These are phyloP conservation scores for Stegophylla sp. DNA, from an alignment of 2,888 invertebrate species.

Conservation along the genomic window DNA sequence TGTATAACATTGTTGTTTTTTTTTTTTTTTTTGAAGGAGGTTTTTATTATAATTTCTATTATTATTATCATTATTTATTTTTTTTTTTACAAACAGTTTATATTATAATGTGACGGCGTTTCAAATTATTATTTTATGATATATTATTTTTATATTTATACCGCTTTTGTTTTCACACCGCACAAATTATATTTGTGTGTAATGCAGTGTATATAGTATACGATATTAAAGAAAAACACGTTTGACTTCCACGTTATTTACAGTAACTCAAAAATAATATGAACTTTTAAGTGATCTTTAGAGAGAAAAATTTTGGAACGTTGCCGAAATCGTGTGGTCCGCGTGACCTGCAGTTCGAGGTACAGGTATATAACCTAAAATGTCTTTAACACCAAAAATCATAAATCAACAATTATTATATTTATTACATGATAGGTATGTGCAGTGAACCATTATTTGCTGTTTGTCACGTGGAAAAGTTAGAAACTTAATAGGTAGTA, in stretches of 20 bases:
- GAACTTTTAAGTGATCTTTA: background rate
- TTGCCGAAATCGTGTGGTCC: background rate
- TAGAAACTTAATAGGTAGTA: background rate
- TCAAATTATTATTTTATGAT: too few relatives aligned
- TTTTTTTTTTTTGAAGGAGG: background rate
- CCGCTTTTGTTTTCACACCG: background rate
- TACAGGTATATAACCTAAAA: background rate
- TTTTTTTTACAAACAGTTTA: too few relatives aligned
- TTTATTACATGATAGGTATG: background rate
- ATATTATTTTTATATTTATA: background rate
- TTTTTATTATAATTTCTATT: background rate
- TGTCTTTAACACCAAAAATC: conserved; percentile 12
- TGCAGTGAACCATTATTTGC: conserved; percentile 1
- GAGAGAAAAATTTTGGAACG: background rate
- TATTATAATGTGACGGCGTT: too few relatives aligned
- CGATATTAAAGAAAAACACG: background rate
- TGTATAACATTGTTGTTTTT: too few relatives aligned
- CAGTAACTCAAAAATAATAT: background rate
- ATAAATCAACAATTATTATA: conserved; percentile 28
- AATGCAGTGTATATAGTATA: background rate
- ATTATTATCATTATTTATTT: background rate
- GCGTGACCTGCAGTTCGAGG: background rate
- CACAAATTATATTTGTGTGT: background rate
- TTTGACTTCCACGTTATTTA: background rate
- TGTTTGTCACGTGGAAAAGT: background rate